These are phyloP conservation scores for Thunnus thynnus DNA, from an alignment of 2,113 vertebrate species.

Conservation along the genomic window DNA sequence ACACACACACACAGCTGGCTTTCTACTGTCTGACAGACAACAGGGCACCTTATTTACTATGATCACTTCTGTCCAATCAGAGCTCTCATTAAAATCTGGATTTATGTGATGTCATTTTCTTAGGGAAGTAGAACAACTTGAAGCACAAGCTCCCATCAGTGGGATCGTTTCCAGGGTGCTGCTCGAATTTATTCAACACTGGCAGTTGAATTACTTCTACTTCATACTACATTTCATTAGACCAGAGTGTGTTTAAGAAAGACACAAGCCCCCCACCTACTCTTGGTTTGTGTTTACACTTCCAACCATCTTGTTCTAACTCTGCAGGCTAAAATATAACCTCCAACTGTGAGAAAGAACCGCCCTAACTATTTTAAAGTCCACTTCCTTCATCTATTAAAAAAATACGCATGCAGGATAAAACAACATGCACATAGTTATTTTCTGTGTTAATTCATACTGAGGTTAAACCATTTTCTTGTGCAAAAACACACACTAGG, in stretches of 20 bases:
- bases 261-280: not conserved
- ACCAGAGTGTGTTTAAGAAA: constrained; percentile 6
- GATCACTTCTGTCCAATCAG: constrained; percentile 66
- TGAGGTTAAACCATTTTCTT: constrained; percentile 22
- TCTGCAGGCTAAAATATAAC: not conserved
- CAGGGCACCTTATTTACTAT: constrained; percentile 57
- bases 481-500: constrained; percentile 37
- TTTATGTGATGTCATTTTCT: constrained; percentile 61
- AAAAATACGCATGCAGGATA: not conserved
- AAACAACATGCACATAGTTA: constrained; percentile 16
- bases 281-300: not conserved
- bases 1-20: constrained; percentile 12
- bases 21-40: constrained; percentile 55
- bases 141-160: constrained; percentile 37
- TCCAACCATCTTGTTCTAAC: not conserved
- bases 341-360: not conserved
- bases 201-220: constrained; percentile 2
- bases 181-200: constrained; percentile 39
- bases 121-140: constrained; percentile 53
- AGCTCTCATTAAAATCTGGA: constrained; percentile 63
- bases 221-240: constrained; percentile 4
- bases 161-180: constrained; percentile 36
- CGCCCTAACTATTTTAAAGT: not conserved
- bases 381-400: too few species aligned
- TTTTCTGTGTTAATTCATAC: constrained; percentile 37